Base-by-base conservation (phyloP, 2,888 invertebrate species). In the Leptinotarsa rubiginosa region DNA sequence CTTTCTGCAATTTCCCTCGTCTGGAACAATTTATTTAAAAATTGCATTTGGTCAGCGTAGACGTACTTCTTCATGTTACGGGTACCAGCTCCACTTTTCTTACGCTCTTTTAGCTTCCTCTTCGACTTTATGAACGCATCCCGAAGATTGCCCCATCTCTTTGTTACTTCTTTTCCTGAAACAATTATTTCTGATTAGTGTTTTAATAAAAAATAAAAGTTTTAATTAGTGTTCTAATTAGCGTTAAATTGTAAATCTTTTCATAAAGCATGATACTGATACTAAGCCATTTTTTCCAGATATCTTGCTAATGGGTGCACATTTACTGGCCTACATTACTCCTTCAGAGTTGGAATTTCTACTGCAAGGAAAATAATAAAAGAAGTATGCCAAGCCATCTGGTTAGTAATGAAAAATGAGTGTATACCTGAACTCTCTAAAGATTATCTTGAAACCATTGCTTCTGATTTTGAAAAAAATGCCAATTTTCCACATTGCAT, bases 401-500 rank as follows among this genome's bases (percentile, higher is more conserved):
- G 73, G 73, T 65, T 20, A 54, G 47, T 65, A 22, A 65, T 74
- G 67, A 20, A 31, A 31, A 47, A 52, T 47, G 70, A 70, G 31
- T 71, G 69, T 65, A 64, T 75, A 50, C 75, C 64, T 25, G 47
- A 20, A 71, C 72, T 66, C 31, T 66, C 68, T 20, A 22, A 62
- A 67, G 71, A 68, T 13, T 22, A 20, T 25, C 66, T 65, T 67
- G 49, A 69, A 52, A 13, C 64, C 7, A 75, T 71, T 25, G 72
- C 69, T 56, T 41, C 49, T 16, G 70, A 54, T 12, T 74, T 75
- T 69, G 54, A 52, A 65, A 68, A 25, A 47, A 69, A n/a, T n/a
- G n/a, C n/a, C 47, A 68, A 75, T 59, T 73, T 73, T 62, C 70
- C 75, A 25, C 70, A 75, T 65, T 75, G 70, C 52, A 22, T 75